Conservation (phyloP, 2,797 vertebrate species). For the Neosalanx taihuensis region DNA sequence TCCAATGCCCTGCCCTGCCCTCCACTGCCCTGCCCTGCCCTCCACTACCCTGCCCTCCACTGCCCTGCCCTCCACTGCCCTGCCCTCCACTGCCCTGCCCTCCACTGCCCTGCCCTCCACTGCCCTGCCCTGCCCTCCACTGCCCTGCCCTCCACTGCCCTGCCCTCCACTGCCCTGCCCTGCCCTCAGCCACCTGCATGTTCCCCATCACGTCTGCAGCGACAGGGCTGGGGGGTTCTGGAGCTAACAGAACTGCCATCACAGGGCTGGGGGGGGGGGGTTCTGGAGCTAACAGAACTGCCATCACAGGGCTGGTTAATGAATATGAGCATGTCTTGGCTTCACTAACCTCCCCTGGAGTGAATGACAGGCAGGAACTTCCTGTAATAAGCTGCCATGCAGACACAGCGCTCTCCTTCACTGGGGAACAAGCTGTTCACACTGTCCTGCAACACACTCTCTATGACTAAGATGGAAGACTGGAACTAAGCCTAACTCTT, state of each 20-base stretch:
- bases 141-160: neutral
- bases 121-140: neutral
- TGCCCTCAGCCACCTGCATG: neutral
- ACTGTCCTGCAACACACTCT: neutral
- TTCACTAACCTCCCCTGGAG: neutral
- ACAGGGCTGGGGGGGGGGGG: neutral
- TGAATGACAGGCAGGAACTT: conserved; percentile 6
- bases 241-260: neutral
- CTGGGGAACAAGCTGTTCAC: neutral
- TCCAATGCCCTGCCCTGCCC: too few species aligned
- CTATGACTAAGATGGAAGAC: neutral
- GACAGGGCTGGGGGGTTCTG: neutral
- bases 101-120: neutral
- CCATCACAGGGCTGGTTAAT: neutral
- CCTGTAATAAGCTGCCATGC: neutral
- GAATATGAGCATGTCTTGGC: neutral
- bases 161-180: neutral
- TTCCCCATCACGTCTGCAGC: neutral
- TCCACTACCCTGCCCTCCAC: neutral
- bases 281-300: neutral
- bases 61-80: neutral
- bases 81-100: neutral
- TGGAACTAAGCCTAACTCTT: neutral
- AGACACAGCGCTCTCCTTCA: neutral
- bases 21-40: neutral